Conservation (phyloP, 1,140 invertebrate species). For the Vollenhovia emeryi region DNA sequence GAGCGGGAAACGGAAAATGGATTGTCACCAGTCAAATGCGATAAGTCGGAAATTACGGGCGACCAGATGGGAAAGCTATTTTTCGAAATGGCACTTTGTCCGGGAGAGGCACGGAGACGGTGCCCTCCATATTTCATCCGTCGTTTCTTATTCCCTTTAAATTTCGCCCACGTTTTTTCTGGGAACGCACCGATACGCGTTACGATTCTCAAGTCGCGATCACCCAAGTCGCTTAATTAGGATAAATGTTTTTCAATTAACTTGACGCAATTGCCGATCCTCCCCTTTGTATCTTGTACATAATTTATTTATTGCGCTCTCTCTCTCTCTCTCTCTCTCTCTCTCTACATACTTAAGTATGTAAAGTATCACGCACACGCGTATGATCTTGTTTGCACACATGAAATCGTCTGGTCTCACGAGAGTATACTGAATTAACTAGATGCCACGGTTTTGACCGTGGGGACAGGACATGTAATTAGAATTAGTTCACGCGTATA, state of each 20-base stretch:
- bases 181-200: not conserved
- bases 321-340: too few species aligned
- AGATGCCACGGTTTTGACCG: slow-evolving; percentile 35
- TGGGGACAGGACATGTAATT: slow-evolving; percentile 44
- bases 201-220: not conserved
- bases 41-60: not conserved
- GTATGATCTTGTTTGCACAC: slow-evolving; percentile 22
- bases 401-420: slow-evolving; percentile 33
- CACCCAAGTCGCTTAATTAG: too few species aligned
- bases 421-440: slow-evolving; percentile 51
- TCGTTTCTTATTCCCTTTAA: not conserved
- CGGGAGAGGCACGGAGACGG: not conserved
- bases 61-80: not conserved
- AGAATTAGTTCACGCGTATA: slow-evolving; percentile 40
- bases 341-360: slow-evolving; percentile 16
- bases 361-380: slow-evolving; percentile 16
- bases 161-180: not conserved
- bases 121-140: not conserved
- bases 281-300: too few species aligned
- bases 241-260: not conserved
- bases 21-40: not conserved
- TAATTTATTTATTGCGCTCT: slow-evolving; percentile 34
- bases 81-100: not conserved
- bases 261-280: not conserved
- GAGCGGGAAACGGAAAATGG: not conserved